A percentile compares a stretch with the other conserved stretches of the same genome.
Conservation (phyloP, 92 coral and sea anemone genomes). For the Palythoa grandiflora region DNA sequence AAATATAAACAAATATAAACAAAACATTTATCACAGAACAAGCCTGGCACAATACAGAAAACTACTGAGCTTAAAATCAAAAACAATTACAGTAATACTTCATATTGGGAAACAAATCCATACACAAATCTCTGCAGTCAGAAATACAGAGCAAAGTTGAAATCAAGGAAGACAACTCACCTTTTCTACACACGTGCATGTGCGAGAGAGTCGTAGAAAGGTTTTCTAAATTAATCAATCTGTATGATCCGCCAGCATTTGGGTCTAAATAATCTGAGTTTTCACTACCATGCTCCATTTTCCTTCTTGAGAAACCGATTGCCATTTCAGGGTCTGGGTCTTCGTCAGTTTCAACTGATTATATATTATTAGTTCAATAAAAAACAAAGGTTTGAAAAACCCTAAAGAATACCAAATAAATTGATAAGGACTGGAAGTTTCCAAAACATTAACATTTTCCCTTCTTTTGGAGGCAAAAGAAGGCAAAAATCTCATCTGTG, state of each 20-base stretch:
- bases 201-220: conserved; percentile 62
- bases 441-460: neutral
- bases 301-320: conserved; percentile 67
- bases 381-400: neutral
- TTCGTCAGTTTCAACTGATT: too few species aligned
- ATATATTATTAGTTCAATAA: neutral
- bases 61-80: conserved; percentile 35
- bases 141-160: conserved; percentile 33
- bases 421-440: neutral
- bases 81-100: conserved; percentile 31
- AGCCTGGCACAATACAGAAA: conserved; percentile 34
- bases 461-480: neutral
- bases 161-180: conserved; percentile 42
- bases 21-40: conserved; percentile 27
- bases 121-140: conserved; percentile 36
- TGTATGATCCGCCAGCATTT: conserved; percentile 55
- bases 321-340: conserved; percentile 60
- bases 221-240: conserved; percentile 60
- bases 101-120: conserved; percentile 24
- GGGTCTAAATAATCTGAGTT: conserved; percentile 60
- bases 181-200: conserved; percentile 58
- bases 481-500: neutral
- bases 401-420: neutral
- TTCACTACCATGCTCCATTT: conserved; percentile 61
- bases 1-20: conserved; percentile 24